These are phyloP conservation scores for Centropyge bicolor DNA, from an alignment of 2,797 vertebrate species.

Conservation along the genomic window DNA sequence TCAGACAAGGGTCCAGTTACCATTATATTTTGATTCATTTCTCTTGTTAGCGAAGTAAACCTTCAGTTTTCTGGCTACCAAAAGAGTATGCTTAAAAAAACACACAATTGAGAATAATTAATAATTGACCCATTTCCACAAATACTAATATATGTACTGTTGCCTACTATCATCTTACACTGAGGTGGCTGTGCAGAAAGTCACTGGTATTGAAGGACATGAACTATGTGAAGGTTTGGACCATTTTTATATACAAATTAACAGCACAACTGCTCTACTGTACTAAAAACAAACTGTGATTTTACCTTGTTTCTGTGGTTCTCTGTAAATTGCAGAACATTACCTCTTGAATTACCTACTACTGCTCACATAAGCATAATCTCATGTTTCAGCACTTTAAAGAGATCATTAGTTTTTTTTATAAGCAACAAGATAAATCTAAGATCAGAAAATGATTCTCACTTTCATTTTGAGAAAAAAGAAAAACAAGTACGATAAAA, in stretches of 20 bases:
- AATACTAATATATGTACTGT: conserved; percentile 14
- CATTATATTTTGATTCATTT: conserved; percentile 23
- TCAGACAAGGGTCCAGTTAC: conserved; percentile 21
- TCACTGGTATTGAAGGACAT: conserved; percentile 49
- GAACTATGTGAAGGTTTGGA: conserved; percentile 26
- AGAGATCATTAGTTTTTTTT: conserved; percentile 63
- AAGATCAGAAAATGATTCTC: conserved; percentile 37
- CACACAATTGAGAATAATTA: not conserved
- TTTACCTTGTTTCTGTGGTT: conserved; percentile 59
- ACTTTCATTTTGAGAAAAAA: conserved; percentile 37
- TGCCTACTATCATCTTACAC: conserved; percentile 20
- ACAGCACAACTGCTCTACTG: conserved; percentile 64
- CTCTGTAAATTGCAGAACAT: conserved; percentile 64
- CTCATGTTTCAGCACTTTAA: conserved; percentile 82
- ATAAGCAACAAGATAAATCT: conserved; percentile 61
- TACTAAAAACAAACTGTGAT: conserved; percentile 76
- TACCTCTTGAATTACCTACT: conserved; percentile 75
- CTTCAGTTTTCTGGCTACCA: conserved; percentile 8
- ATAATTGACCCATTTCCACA: conserved; percentile 10
- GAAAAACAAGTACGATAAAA: conserved; percentile 9
- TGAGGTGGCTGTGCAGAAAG: conserved; percentile 46
- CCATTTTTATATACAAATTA: conserved; percentile 55
- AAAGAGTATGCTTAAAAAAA: not conserved
- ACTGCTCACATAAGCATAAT: conserved; percentile 68
- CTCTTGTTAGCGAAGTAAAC: conserved; percentile 13